Base-by-base conservation (phyloP, 2,888 invertebrate genomes). In the Chloromyia formosa region DNA sequence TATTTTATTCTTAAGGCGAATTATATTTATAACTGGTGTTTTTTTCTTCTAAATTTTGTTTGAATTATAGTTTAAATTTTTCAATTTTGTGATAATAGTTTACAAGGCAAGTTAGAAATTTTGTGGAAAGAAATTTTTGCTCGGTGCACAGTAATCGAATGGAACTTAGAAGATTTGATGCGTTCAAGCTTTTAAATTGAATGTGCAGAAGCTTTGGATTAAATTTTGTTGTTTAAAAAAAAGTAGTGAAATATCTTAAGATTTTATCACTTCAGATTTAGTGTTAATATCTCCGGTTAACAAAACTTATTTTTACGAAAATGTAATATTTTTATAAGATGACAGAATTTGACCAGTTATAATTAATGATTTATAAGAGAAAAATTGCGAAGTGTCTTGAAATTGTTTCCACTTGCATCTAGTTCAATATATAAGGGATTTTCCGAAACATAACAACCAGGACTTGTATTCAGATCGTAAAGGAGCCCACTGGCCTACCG, bases 241-340 rank as follows among this genome's bases (percentile, higher is more conserved):
- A 16, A 9, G 14, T 53, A 53, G 2, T 35, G 27, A 35, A n/a
- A 35, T 35, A 35, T 35, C 27, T 35, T 35, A 35, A 4, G 27
- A 35, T 35, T 35, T 35, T 35, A 42, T 42, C 42, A 42, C 5
- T 42, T 12, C 42, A 12, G 42, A 42, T 42, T 23, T 61, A 61
- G 5, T 12, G 12, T 61, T 61, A 5, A 20, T 16, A n/a, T 64
- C n/a, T 40, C 10, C n/a, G 35, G 16, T 64, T 18, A 64, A 18
- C 45, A 64, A 64, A 64, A 64, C 12, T 12, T 61, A 14, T 14
- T 16, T 12, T 69, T 71, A 40, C 64, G 72, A 62, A 72, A 56
- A 56, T 68, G 71, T 54, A 64, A 23, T 42, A 54, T 64, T 72
- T 72, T 68, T 72, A 75, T 61, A 60, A 56, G 64, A n/a, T n/a